phyloP scores from a whole-genome alignment of 2,113 vertebrate species.

The Heliornis fulica region DNA sequence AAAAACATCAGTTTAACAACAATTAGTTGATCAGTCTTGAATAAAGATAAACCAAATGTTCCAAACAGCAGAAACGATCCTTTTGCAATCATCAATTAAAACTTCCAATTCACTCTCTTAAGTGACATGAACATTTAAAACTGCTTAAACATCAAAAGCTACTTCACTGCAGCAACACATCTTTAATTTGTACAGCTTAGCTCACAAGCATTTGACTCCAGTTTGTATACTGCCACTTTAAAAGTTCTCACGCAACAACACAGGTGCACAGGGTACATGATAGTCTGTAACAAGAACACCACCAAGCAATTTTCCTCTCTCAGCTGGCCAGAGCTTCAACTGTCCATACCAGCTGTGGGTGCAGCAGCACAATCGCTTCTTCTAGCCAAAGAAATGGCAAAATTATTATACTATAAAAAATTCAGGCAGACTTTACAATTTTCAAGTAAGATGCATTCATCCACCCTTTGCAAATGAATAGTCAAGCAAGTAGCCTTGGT shows the following conservation, averaged over 20 bases:
- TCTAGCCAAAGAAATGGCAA: background rate
- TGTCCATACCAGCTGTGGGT: background rate
- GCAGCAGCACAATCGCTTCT: background rate
- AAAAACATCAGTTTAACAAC: background rate
- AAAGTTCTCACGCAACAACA: background rate
- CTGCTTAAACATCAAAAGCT: background rate
- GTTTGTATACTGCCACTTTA: background rate
- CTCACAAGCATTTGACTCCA: background rate
- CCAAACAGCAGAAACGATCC: background rate
- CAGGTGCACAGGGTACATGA: background rate
- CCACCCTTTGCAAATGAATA: background rate
- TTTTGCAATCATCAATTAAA: background rate
- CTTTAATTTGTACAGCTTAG: background rate
- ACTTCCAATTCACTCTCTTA: background rate
- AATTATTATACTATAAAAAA: background rate
- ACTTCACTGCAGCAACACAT: background rate
- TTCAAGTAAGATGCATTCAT: background rate
- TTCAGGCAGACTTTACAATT: background rate
- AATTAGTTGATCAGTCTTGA: background rate
- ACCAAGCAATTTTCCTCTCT: background rate
- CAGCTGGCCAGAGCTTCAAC: background rate
- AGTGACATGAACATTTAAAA: background rate
- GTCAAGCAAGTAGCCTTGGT: background rate
- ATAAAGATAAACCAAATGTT: background rate
- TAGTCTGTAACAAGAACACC: background rate